A percentile compares a stretch with the other conserved stretches of the same genome.
Conservation (phyloP, 2,113 vertebrate species). For the Rallus limicola region DNA sequence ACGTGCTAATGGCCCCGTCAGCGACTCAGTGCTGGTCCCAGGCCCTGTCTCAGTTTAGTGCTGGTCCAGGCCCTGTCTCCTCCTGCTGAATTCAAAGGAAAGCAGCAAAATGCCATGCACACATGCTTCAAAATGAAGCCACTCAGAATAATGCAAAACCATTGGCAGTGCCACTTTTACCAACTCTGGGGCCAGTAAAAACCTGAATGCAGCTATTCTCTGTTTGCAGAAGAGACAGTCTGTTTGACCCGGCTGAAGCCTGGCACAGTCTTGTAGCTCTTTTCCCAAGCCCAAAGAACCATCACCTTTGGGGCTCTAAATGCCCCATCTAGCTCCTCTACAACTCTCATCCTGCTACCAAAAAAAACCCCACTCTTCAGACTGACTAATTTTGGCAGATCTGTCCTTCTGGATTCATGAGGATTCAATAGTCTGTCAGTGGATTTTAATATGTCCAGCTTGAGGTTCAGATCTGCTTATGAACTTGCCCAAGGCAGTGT, state of each 20-base stretch:
- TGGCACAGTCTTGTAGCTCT: not conserved
- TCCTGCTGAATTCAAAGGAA: not conserved
- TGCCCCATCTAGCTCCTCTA: not conserved
- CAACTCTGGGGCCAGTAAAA: too few relatives aligned
- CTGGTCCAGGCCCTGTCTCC: fast-evolving
- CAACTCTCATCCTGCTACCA: not conserved
- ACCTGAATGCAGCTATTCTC: not conserved
- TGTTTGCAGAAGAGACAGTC: not conserved
- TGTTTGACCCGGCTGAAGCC: not conserved
- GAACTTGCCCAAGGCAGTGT: not conserved
- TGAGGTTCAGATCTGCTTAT: not conserved
- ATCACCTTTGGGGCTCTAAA: not conserved
- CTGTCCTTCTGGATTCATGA: not conserved
- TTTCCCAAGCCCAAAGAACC: not conserved
- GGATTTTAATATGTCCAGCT: not conserved
- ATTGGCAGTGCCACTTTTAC: not conserved
- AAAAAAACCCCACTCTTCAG: not conserved
- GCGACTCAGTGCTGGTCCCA: not conserved
- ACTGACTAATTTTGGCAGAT: not conserved
- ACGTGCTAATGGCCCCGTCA: not conserved
- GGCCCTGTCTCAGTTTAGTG: fast-evolving
- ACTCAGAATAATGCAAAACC: not conserved
- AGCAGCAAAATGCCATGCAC: not conserved
- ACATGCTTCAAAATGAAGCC: fast-evolving
- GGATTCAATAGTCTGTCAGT: not conserved